phyloP scores from a whole-genome alignment of 2,888 invertebrate genomes.

The Drosophila algonquin region DNA sequence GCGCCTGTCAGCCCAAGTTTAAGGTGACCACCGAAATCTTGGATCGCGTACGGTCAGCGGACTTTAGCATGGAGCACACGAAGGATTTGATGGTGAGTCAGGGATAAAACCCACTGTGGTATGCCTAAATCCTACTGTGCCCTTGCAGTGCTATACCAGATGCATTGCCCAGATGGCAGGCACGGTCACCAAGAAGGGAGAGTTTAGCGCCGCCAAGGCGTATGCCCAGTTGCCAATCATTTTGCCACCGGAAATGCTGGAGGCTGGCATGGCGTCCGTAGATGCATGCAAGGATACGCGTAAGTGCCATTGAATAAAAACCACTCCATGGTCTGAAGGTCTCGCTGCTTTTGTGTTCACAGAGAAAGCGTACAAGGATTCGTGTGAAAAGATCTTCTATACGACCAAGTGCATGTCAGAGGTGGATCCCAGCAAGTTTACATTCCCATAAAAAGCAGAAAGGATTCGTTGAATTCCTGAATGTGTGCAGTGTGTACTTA shows the following conservation, averaged over 20 bases:
- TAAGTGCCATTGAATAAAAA: constrained; percentile 57
- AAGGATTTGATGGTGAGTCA: constrained; percentile 75
- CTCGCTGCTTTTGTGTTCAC: constrained; percentile 10
- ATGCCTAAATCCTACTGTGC: background rate
- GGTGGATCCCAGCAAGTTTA: constrained; percentile 72
- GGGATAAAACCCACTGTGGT: background rate
- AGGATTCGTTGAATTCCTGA: background rate
- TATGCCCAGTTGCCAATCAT: constrained; percentile 80
- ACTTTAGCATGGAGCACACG: constrained; percentile 68
- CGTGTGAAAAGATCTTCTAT: constrained; percentile 78
- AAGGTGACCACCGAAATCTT: constrained; percentile 74
- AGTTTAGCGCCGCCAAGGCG: constrained; percentile 78
- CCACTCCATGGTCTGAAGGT: background rate
- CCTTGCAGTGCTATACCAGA: constrained; percentile 79
- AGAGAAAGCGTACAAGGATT: constrained; percentile 81
- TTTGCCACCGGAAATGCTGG: constrained; percentile 77
- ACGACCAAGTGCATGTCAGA: constrained; percentile 80
- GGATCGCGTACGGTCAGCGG: constrained; percentile 76
- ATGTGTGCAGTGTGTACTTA: constrained; percentile 58
- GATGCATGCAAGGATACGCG: constrained; percentile 77
- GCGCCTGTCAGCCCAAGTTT: constrained; percentile 80
- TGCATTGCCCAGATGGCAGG: constrained; percentile 82
- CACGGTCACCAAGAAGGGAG: constrained; percentile 81
- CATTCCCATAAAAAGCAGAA: constrained; percentile 70
- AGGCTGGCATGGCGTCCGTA: constrained; percentile 64